Evolutionary conservation across 1,140 invertebrate genomes (phyloP).

Genomic region (Drosophila pruinosa): DNA sequence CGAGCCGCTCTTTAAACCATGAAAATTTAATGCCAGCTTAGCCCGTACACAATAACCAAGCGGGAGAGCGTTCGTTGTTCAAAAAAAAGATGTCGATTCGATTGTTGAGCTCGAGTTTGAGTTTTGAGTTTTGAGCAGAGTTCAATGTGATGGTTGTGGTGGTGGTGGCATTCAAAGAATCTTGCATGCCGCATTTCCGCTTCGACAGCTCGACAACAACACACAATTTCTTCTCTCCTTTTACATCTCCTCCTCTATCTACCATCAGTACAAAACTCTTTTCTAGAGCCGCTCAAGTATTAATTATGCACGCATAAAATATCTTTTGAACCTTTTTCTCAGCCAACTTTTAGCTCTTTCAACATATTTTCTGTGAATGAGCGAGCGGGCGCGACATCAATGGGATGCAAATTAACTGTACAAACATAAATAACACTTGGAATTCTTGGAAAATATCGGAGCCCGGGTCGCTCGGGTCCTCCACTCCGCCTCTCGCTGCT

Average conservation of each 20-base stretch:
- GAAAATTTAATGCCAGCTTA: conserved; percentile 80
- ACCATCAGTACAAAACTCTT: not conserved
- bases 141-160: not conserved
- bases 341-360: conserved; percentile 38
- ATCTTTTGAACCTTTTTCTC: conserved; percentile 75
- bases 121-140: not conserved
- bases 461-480: not conserved
- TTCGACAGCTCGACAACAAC: conserved; percentile 26
- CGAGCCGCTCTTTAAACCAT: conserved; percentile 77
- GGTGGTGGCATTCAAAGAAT: conserved; percentile 51
- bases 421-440: conserved; percentile 79
- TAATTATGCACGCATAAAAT: conserved; percentile 81
- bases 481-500: not conserved
- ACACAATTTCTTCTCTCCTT: not conserved
- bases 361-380: conserved; percentile 50
- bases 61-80: conserved; percentile 15
- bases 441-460: conserved; percentile 65
- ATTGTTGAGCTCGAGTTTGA: not conserved
- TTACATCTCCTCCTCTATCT: conserved; percentile 11
- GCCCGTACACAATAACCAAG: conserved; percentile 49
- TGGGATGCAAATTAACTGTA: conserved; percentile 81
- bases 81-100: conserved; percentile 39
- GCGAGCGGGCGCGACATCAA: conserved; percentile 61
- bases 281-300: conserved; percentile 57
- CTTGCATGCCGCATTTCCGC: conserved; percentile 68